Percentiles rank a stretch among this genome's conserved stretches.
Conservation (phyloP, 2,113 vertebrate species). For the Cnemophilus loriae region DNA sequence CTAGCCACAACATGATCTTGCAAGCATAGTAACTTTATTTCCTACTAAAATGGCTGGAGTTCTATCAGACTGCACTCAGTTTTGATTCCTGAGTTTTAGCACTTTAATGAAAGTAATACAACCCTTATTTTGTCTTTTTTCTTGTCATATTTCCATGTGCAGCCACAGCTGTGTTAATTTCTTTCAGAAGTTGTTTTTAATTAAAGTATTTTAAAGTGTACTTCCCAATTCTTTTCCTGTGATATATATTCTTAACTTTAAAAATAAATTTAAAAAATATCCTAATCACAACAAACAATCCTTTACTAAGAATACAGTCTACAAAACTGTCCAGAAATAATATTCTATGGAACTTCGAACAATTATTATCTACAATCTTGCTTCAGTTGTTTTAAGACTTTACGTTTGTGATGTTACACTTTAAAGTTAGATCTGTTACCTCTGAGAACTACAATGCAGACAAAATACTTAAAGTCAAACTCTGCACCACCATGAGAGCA, state of each 20-base stretch:
- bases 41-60: not conserved
- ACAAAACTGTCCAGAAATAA: not conserved
- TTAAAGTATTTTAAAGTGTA: not conserved
- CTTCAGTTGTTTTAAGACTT: not conserved
- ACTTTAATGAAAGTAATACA: not conserved
- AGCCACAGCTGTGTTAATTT: not conserved
- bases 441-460: not conserved
- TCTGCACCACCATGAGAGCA: not conserved
- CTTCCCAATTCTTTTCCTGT: not conserved
- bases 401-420: not conserved
- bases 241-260: not conserved
- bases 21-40: not conserved
- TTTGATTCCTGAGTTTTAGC: not conserved
- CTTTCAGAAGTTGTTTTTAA: not conserved
- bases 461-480: not conserved
- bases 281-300: not conserved
- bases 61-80: not conserved
- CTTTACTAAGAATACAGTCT: not conserved
- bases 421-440: not conserved
- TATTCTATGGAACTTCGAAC: not conserved
- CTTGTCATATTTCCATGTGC: not conserved
- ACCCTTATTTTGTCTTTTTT: not conserved
- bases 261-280: not conserved
- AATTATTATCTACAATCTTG: not conserved
- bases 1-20: not conserved